Conservation (phyloP, 2,113 vertebrate genomes). For the Colinus virginianus region DNA sequence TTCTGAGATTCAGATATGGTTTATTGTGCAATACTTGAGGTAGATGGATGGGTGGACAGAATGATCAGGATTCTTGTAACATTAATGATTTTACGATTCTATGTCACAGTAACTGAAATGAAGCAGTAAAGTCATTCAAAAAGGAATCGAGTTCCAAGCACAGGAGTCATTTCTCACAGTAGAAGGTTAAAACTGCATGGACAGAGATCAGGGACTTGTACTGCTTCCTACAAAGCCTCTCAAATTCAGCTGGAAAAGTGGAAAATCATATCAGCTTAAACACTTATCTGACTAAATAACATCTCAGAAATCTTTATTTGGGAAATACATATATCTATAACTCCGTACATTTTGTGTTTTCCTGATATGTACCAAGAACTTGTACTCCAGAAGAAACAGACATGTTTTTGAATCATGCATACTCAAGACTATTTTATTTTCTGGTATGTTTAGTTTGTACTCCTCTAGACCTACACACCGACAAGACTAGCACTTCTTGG, state of each 20-base stretch:
- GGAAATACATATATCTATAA: not conserved
- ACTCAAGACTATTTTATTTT: not conserved
- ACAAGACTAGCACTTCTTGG: not conserved
- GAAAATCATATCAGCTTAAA: not conserved
- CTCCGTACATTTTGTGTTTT: not conserved
- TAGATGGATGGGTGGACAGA: too few species aligned
- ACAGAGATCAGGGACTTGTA: not conserved
- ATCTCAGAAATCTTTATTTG: not conserved
- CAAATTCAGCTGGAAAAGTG: not conserved
- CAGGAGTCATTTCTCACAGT: not conserved
- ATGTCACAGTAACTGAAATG: not conserved
- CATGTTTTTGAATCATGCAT: not conserved
- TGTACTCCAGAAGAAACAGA: not conserved
- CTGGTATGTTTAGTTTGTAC: not conserved
- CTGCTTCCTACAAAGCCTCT: not conserved
- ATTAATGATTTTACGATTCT: too few species aligned
- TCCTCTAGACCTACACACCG: not conserved
- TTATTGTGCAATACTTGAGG: too few species aligned
- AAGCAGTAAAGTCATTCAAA: not conserved
- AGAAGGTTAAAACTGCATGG: not conserved
- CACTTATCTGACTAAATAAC: not conserved
- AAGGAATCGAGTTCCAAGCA: not conserved
- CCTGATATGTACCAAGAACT: not conserved
- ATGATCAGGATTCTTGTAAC: too few species aligned
- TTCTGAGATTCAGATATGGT: not conserved